Conservation (phyloP, 2,888 invertebrate genomes). For the Miltochrista miniata region DNA sequence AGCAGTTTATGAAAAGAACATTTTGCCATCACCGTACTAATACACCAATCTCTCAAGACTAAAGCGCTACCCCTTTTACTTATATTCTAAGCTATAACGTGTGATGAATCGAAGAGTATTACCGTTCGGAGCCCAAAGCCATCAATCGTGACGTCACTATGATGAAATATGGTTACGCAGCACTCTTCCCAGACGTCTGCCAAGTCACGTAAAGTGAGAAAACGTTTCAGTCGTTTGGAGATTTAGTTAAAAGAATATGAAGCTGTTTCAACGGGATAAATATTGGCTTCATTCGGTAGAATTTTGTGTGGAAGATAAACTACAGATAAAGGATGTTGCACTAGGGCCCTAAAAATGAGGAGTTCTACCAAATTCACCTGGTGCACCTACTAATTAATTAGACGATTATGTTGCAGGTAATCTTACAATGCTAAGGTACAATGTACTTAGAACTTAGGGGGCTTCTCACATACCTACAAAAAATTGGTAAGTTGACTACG, state of each 20-base stretch:
- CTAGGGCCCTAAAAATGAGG: too few species aligned
- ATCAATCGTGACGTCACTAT: constrained; percentile 34
- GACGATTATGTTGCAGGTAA: too few species aligned
- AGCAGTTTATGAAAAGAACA: background rate
- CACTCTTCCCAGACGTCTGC: constrained; percentile 20
- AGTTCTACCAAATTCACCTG: too few species aligned
- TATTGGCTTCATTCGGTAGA: background rate
- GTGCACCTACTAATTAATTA: too few species aligned
- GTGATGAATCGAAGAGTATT: constrained; percentile 14
- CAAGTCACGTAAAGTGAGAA: constrained; percentile 29
- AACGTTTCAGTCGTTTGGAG: constrained; percentile 4
- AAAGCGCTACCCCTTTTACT: constrained; percentile 2
- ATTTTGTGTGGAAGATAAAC: background rate
- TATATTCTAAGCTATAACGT: constrained; percentile 10
- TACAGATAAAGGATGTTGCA: background rate
- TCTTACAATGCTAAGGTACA: too few species aligned
- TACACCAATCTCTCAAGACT: background rate
- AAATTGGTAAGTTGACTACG: too few species aligned
- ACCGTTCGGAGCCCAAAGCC: constrained; percentile 6
- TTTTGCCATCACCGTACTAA: background rate
- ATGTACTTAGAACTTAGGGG: too few species aligned
- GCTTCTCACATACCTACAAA: too few species aligned
- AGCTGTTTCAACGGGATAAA: background rate
- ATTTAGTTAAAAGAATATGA: constrained; percentile 10
- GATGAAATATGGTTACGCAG: constrained; percentile 38